Evolutionary conservation across 1,140 invertebrate species (phyloP), one percentile per base, ranked within the genome.

Genomic region (Antheraea mylitta): DNA sequence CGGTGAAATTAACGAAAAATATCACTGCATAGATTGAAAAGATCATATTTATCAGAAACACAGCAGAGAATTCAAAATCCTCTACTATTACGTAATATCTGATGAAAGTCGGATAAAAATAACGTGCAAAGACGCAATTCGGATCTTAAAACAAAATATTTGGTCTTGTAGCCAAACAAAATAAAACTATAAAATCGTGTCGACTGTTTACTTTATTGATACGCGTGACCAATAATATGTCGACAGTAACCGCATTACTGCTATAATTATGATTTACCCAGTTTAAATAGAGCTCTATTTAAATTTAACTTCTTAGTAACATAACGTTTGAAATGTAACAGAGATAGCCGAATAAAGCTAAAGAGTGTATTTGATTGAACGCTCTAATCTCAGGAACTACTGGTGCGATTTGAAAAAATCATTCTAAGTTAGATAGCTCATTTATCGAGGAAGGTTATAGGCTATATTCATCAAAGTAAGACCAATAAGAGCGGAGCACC

Each of bases 31-130:
- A 53, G 38, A 42, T 11, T 42, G 22, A 42, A 4, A 42, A 42
- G 38, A 11, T 42, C 11, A 9, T 42, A 42, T 42, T 53, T 13
- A 13, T 16, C 13, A 53, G 16, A 53, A 13, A 13, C 16, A 53
- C 45, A 53, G 45, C 16, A 16, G 5, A 53, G 45, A 53, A 53
- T 16, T 53, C 11, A 53, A 53, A 53, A 16, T 53, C 45, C 9
- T 53, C 0, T n/a, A 42, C 30, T 10, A 38, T 38, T 64, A 38
- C 37, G 37, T 64, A 58, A 66, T 19, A 30, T 53, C 45, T 58
- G 64, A 66, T 36, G 64, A 53, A 53, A 58, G 64, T 66, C 45
- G 58, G 53, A 66, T 58, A 66, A 66, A 66, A 66, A 66, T 66
- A 66, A 38, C 30, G 11, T 10, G 18, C 5, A 36, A 53, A 19